Base-by-base conservation (phyloP, 2,888 invertebrate species). In the Amphimallon solstitiale region DNA sequence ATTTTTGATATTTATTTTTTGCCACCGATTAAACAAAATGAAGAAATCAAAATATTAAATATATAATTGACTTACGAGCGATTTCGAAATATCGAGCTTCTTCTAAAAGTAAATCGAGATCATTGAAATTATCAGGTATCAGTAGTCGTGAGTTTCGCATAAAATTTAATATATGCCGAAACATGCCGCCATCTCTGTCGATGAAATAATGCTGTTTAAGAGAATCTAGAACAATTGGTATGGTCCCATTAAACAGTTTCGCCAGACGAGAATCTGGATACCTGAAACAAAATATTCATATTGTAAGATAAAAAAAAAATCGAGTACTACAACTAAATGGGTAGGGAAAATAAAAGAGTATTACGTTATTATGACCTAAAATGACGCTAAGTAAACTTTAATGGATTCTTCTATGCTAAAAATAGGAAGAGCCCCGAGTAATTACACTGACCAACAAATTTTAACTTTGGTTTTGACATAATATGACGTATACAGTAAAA, bases 151-250 rank as follows among this genome's bases (percentile, higher is more conserved):
- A 93, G 81, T 96, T 94, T 76, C 98, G 88, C 88, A 99, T 90
- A 82, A 94, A 99, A 85, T 98, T 98, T 70, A 99, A 87, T 77
- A 99, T 95, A 82, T 98, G 97, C 17, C 98, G 89, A 85, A 99
- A 99, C 92, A 97, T 95, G 72, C 93, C 94, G 2, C 98, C 98
- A 80, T 99, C 98, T 52, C 98, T 88, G 85, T 99, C 98, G 76
- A 99, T 97, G 85, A 98, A 99, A 83, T 98, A 98, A 81, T 99
- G 97, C 80, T 98, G 98, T 83, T 98, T 98, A 73, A 98, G 84
- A 2, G 94, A 95, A 81, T 98, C 98, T 81, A 98, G 84, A 12
- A 98, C 96, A 73, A 98, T 97, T 2, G 98, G 97, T 76, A 97
- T 94, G 74, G 90, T 92, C 35, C 98, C 98, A 80, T 95, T 96